Evolutionary conservation across 1,140 invertebrate species (phyloP).

Genomic region (Anoplophora glabripennis): DNA sequence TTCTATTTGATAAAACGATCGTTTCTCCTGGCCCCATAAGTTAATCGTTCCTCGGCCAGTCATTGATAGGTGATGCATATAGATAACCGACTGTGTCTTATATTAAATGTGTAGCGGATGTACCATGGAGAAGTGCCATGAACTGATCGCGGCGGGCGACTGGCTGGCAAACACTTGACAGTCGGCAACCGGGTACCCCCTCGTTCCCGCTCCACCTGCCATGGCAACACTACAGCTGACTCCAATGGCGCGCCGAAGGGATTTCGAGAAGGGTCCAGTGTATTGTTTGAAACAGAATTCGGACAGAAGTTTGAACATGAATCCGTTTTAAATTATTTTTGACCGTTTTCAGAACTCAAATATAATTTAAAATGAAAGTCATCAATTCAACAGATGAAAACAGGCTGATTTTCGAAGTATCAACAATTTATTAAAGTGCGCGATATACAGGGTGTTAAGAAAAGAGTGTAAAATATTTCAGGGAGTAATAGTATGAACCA

Average conservation of each 20-base stretch:
- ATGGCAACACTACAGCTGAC: conserved; percentile 10
- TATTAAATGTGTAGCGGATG: background rate
- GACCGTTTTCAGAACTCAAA: too few relatives aligned
- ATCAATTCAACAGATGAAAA: too few relatives aligned
- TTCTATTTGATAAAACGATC: too few relatives aligned
- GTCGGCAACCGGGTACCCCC: conserved; percentile 17
- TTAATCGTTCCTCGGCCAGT: background rate
- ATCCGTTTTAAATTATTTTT: too few relatives aligned
- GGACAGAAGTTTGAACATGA: background rate
- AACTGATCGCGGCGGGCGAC: conserved; percentile 18
- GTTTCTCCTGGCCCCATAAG: background rate
- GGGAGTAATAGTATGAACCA: too few relatives aligned
- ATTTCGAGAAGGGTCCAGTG: background rate
- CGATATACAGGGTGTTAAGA: too few relatives aligned
- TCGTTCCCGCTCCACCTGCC: background rate
- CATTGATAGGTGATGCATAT: background rate
- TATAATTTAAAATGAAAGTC: too few relatives aligned
- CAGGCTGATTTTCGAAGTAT: too few relatives aligned
- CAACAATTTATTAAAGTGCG: too few relatives aligned
- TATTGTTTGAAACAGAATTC: background rate
- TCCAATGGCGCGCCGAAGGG: conserved; percentile 4
- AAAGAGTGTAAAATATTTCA: too few relatives aligned
- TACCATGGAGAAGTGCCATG: background rate
- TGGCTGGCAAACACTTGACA: conserved; percentile 11
- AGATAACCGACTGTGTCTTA: background rate